Conservation (phyloP, 2,888 invertebrate species). For the Smittia sp. region DNA sequence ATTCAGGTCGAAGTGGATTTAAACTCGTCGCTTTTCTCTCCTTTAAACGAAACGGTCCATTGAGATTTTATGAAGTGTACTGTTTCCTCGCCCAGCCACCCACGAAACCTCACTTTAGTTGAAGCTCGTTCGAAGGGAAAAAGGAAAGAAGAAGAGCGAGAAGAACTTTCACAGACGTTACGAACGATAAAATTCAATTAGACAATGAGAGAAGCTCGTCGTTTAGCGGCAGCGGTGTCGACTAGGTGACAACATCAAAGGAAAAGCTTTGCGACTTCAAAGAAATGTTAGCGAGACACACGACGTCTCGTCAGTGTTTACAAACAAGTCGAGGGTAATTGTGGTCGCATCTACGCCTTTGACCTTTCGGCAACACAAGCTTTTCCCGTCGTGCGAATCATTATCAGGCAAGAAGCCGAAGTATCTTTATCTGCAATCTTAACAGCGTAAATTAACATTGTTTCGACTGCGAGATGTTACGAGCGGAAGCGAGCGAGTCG, state of each 20-base stretch:
- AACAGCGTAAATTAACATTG: conserved; percentile 12
- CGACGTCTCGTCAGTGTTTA: too few species aligned
- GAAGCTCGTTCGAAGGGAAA: neutral
- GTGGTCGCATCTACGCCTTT: too few species aligned
- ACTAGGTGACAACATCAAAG: too few species aligned
- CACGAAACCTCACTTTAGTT: too few species aligned
- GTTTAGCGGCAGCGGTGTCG: too few species aligned
- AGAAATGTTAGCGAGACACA: too few species aligned
- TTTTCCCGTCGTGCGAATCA: neutral
- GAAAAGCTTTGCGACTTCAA: too few species aligned
- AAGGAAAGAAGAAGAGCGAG: neutral
- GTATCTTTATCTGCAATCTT: neutral
- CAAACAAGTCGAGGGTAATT: too few species aligned
- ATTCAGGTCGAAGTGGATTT: neutral
- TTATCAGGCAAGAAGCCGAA: neutral
- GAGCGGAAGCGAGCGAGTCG: neutral
- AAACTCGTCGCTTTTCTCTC: neutral
- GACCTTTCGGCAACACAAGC: neutral
- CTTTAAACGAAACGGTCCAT: neutral
- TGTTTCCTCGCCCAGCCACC: too few species aligned
- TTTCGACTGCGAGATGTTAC: neutral
- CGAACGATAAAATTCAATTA: conserved; percentile 8
- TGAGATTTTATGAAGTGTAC: conserved; percentile 1
- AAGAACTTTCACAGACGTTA: neutral
- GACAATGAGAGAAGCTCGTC: neutral